phyloP scores from a whole-genome alignment of 2,888 invertebrate genomes.

The Scaptomyza parva region DNA sequence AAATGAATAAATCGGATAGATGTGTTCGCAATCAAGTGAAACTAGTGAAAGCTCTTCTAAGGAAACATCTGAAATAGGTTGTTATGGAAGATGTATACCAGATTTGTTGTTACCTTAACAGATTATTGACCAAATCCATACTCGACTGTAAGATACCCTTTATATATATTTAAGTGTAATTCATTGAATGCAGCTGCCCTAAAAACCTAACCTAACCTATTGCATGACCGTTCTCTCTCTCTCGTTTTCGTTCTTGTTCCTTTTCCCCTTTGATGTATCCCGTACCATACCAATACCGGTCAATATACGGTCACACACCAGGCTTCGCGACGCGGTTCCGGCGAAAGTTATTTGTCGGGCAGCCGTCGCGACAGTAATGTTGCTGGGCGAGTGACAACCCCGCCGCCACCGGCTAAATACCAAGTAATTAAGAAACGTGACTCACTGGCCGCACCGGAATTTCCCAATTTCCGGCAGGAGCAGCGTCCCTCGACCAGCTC shows the following conservation, averaged over 20 bases:
- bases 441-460: conserved; percentile 86
- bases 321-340: conserved; percentile 87
- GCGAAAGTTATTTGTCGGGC: conserved; percentile 89
- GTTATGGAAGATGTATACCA: too few relatives aligned
- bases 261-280: not conserved
- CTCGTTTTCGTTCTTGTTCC: conserved; percentile 4
- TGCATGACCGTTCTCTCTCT: conserved; percentile 37
- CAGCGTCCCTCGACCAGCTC: conserved; percentile 90
- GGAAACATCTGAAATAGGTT: too few relatives aligned
- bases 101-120: too few relatives aligned
- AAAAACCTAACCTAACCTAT: conserved; percentile 24
- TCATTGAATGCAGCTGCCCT: not conserved
- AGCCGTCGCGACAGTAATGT: conserved; percentile 89
- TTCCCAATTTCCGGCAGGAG: conserved; percentile 86
- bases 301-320: conserved; percentile 37
- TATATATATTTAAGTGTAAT: not conserved
- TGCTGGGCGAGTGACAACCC: conserved; percentile 84
- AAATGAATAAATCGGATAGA: too few relatives aligned
- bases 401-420: conserved; percentile 87
- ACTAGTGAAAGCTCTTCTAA: too few relatives aligned
- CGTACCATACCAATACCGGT: conserved; percentile 1
- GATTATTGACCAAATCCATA: not conserved
- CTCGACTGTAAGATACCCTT: not conserved
- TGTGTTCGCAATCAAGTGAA: too few relatives aligned
- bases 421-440: conserved; percentile 88